Percentiles rank a stretch among this genome's conserved stretches.
phyloP scores from a whole-genome alignment of 2,797 vertebrate genomes.

The Brachyrhaphis roseni region DNA sequence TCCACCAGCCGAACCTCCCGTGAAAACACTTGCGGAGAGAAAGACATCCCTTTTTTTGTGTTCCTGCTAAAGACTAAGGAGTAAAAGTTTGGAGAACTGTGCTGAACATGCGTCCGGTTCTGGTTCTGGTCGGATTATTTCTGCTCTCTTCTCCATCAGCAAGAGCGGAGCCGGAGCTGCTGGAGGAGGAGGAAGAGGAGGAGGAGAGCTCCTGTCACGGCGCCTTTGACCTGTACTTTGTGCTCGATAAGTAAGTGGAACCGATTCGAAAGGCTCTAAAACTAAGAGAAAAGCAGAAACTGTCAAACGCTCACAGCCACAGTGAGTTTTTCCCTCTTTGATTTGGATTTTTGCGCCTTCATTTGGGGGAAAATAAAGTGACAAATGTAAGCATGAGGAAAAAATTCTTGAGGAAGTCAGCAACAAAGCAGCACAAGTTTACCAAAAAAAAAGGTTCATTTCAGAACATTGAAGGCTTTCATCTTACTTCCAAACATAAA shows the following conservation, averaged over 20 bases:
- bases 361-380: not conserved
- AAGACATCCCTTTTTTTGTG: slow-evolving; percentile 1
- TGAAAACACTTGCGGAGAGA: slow-evolving; percentile 34
- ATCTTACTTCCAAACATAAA: not conserved
- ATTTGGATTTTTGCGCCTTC: not conserved
- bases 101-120: slow-evolving; percentile 44
- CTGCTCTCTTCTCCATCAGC: slow-evolving; percentile 59
- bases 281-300: not conserved
- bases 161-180: slow-evolving; percentile 69
- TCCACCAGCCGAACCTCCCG: slow-evolving; percentile 42
- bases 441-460: not conserved
- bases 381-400: not conserved
- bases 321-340: not conserved
- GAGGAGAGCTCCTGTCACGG: slow-evolving; percentile 89
- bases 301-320: not conserved
- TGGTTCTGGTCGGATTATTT: slow-evolving; percentile 77
- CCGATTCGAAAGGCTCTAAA: not conserved
- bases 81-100: slow-evolving; percentile 30
- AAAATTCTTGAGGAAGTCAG: not conserved
- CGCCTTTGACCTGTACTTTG: slow-evolving; percentile 92
- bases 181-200: slow-evolving; percentile 68
- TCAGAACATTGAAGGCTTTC: not conserved
- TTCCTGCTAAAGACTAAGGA: slow-evolving; percentile 31
- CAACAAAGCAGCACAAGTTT: not conserved
- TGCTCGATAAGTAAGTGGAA: slow-evolving; percentile 93